Base-by-base conservation (phyloP, 1,140 invertebrate genomes). In the Uloborus diversus region DNA sequence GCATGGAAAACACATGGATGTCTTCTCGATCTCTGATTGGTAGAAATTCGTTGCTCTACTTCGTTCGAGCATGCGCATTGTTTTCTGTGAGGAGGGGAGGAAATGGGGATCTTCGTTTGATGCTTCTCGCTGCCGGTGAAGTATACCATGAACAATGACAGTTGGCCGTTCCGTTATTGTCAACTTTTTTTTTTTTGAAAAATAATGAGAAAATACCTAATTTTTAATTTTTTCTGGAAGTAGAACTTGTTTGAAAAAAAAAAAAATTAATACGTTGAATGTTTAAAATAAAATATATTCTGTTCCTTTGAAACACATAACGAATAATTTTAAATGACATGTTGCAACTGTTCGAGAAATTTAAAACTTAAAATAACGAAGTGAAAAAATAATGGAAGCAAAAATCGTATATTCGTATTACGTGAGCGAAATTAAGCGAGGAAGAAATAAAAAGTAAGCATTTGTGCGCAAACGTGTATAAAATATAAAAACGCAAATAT, bases 21-120 rank as follows among this genome's bases (percentile, higher is more conserved):
- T 75, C 70, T 62, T 57, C 61, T 64, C 20, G 59, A 28, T 32
- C 42, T 75, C 23, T 56, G 71, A 75, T 75, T 75, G 71, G 71
- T 75, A 27, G 37, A 75, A 75, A 75, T 75, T 64, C 42, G 71
- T 57, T 75, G 71, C 71, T 75, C 71, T 75, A 75, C 71, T 75
- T 75, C 71, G 59, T 61, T 64, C 30, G 71, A 62, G 59, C 30
- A 11, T 75, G 71, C 57, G 57, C 71, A 75, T 27, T 64, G 23
- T 14, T 4, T 33, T 2, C 20, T 9, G 17, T 14, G 30, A 30
- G 37, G 57, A 42, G 69, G 14, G 71, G 59, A 33, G 27, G 30
- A 33, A 25, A 37, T 30, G 71, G 56, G 71, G 37, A 28, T 49
- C 23, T 32, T 37, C 14, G 37, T 68, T 75, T 75, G 71, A 75